Evolutionary conservation across 2,113 vertebrate species (phyloP).

Genomic region (Petaurus breviceps): DNA sequence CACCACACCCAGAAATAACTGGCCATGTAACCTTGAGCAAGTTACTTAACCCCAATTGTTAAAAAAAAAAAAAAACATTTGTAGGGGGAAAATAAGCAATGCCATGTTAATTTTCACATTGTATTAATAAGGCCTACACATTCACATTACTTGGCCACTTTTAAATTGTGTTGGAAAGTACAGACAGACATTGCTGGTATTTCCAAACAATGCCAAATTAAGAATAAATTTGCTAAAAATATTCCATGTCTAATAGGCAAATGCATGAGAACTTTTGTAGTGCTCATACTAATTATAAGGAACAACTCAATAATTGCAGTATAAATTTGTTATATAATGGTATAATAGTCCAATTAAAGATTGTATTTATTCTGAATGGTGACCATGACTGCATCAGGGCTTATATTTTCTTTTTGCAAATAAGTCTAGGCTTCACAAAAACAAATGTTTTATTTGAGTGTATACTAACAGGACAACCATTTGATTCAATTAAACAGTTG

Average conservation of each 20-base stretch:
- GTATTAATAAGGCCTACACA: neutral
- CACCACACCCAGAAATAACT: too few species aligned
- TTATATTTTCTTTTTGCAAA: constrained; percentile 9
- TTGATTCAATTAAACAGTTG: constrained; percentile 78
- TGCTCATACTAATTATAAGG: neutral
- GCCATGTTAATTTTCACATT: neutral
- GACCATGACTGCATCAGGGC: neutral
- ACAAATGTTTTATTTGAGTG: constrained; percentile 40
- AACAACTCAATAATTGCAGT: neutral
- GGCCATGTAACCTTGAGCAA: too few species aligned
- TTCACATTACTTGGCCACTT: neutral
- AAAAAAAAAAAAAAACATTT: too few species aligned
- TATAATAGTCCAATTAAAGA: neutral
- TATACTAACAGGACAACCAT: constrained; percentile 58
- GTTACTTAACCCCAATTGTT: too few species aligned
- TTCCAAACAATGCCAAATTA: neutral
- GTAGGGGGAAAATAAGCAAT: neutral
- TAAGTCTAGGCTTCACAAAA: constrained; percentile 40
- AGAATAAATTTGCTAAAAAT: neutral
- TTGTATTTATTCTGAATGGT: neutral
- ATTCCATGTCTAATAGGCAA: neutral
- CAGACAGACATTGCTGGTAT: neutral
- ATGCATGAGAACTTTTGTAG: neutral
- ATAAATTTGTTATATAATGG: neutral
- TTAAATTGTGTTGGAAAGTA: neutral